Evolutionary conservation across 1,140 invertebrate species (phyloP).

Genomic region (Caenorhabditis tropicalis): DNA sequence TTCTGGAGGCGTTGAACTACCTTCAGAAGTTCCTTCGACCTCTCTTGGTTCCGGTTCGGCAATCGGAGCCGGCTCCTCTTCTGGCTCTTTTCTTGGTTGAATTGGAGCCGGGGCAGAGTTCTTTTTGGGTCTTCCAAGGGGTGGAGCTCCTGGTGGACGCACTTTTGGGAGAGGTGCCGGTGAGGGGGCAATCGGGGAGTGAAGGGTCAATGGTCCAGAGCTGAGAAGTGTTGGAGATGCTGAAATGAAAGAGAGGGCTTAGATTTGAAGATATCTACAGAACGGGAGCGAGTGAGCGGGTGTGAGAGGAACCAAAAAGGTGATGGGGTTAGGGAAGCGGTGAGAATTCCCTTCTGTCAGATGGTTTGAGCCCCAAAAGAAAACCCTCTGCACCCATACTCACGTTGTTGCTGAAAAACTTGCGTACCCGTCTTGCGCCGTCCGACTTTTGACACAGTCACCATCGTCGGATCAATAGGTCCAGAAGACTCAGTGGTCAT

Average conservation of each 20-base stretch:
- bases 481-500: neutral
- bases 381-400: too few species aligned
- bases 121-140: slow-evolving; percentile 2
- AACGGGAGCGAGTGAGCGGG: too few species aligned
- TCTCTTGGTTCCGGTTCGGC: neutral
- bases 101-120: neutral
- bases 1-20: neutral
- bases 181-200: neutral
- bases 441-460: neutral
- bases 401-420: neutral
- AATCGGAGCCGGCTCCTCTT: neutral
- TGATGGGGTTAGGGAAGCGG: too few species aligned
- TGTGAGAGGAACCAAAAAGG: too few species aligned
- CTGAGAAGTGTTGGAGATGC: neutral
- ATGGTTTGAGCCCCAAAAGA: too few species aligned
- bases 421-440: neutral
- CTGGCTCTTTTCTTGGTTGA: neutral
- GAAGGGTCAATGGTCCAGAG: neutral
- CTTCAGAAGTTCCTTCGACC: neutral
- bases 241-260: too few species aligned
- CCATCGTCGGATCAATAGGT: neutral
- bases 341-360: too few species aligned
- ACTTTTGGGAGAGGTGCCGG: neutral
- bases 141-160: neutral
- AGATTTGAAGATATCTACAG: neutral